These are phyloP conservation scores for Embidobia sp. DNA, from an alignment of 2,888 invertebrate species.

Conservation along the genomic window DNA sequence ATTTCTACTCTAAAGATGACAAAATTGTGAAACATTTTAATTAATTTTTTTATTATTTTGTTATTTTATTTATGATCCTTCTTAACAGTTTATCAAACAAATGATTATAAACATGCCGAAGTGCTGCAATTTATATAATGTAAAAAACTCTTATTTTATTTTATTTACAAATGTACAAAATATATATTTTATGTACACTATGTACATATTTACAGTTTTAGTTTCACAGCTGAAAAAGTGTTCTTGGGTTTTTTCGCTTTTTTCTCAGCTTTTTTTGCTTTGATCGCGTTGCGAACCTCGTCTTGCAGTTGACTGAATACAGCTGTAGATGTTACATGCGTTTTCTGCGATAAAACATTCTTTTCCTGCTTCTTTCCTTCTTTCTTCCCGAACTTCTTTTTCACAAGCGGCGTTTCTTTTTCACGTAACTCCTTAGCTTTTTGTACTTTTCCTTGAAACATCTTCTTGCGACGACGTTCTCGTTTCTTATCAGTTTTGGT, in stretches of 20 bases:
- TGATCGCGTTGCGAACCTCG: conserved; percentile 84
- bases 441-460: conserved; percentile 84
- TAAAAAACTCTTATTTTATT: conserved; percentile 6
- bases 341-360: conserved; percentile 82
- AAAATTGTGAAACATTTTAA: too few relatives aligned
- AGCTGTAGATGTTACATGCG: conserved; percentile 87
- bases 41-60: too few relatives aligned
- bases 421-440: conserved; percentile 81
- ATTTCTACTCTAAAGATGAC: too few relatives aligned
- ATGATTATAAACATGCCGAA: too few relatives aligned
- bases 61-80: too few relatives aligned
- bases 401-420: conserved; percentile 28
- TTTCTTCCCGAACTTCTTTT: conserved; percentile 27
- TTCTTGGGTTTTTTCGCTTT: conserved; percentile 76
- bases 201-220: conserved; percentile 84
- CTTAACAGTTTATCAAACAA: too few relatives aligned
- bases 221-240: conserved; percentile 83
- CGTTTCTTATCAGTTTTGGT: conserved; percentile 94
- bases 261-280: conserved; percentile 80
- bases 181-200: not conserved
- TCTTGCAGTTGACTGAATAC: conserved; percentile 95
- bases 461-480: conserved; percentile 93
- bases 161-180: too few relatives aligned
- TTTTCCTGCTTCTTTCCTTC: conserved; percentile 82
- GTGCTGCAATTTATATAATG: not conserved